Percentiles rank a stretch among this genome's conserved stretches.
phyloP scores from a whole-genome alignment of 2,797 vertebrate genomes.

The Takifugu ocellatus region DNA sequence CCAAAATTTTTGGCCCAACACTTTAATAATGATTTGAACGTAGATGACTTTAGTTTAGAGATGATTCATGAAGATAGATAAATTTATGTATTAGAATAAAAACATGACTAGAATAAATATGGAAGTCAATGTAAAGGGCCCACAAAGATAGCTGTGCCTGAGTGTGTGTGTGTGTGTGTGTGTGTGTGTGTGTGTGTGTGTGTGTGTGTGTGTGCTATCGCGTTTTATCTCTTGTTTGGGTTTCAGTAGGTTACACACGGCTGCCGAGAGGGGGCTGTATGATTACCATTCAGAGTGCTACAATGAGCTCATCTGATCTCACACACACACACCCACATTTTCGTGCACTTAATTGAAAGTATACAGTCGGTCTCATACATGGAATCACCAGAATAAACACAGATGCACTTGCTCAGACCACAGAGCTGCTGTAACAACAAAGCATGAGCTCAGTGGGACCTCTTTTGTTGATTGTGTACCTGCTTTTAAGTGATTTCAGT shows the following conservation, averaged over 20 bases:
- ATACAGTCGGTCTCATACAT: slow-evolving; percentile 15
- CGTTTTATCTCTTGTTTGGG: slow-evolving; percentile 80
- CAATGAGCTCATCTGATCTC: slow-evolving; percentile 74
- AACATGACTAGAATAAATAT: too few relatives aligned
- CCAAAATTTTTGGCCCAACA: too few relatives aligned
- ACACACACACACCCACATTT: slow-evolving; percentile 22
- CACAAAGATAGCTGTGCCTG: too few relatives aligned
- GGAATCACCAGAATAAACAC: slow-evolving; percentile 37
- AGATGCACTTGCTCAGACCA: slow-evolving; percentile 15
- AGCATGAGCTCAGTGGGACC: slow-evolving; percentile 31
- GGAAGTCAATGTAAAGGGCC: too few relatives aligned
- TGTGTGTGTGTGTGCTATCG: slow-evolving; percentile 56
- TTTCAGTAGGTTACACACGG: slow-evolving; percentile 77
- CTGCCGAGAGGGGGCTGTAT: slow-evolving; percentile 70
- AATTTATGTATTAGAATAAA: too few relatives aligned
- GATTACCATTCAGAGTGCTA: slow-evolving; percentile 75
- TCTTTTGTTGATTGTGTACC: slow-evolving; percentile 44
- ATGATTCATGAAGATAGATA: too few relatives aligned
- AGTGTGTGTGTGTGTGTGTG: slow-evolving; percentile 18
- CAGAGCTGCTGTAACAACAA: slow-evolving; percentile 46
- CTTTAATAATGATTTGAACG: too few relatives aligned
- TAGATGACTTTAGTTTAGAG: too few relatives aligned
- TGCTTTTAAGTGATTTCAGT: slow-evolving; percentile 51
- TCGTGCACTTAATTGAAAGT: not conserved
- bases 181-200: slow-evolving; percentile 31